Evolutionary conservation across 2,888 invertebrate species (phyloP), one percentile per base, ranked within the genome.

Genomic region (Linnaemya tessellans): DNA sequence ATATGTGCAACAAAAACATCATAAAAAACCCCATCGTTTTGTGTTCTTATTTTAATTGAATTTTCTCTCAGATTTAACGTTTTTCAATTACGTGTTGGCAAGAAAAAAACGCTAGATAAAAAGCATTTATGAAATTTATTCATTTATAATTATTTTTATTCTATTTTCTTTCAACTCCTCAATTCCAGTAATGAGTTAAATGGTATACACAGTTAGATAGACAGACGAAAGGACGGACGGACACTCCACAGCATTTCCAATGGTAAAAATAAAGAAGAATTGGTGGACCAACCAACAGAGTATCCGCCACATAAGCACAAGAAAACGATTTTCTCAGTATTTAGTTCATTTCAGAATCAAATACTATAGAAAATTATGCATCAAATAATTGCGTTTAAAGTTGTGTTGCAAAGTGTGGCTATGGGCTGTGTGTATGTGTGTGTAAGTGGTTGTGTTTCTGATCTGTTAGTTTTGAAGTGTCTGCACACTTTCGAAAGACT

Each of bases 141-240:
- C 64, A 71, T 43, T 64, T 71, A 54, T 80, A 80, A 80, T 80
- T 80, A 71, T 80, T 64, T 80, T 54, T 25, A 22, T 41, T 70
- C 58, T 71, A 56, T 35, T 65, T 80, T 56, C 43, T 54, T 56
- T 71, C 22, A 62, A 51, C 65, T 58, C 22, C 22, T 67, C 49
- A 73, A 75, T 60, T 64, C 38, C 38, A 67, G 78, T 74, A 79
- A 80, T 80, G 56, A 75, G 58, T 71, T 84, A 80, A 84, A 43
- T 67, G 70, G 46, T 49, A 64, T 35, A 68, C 49, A 70, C 73
- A 70, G 35, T 46, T n/a, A 25, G 56, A 18, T 35, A n/a, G 35
- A 60, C n/a, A 11, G 43, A 43, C 22, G n/a, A 25, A 18, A 18
- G n/a, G 35, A 60, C n/a, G 4, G 43, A 43, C 22, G n/a, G 35